Evolutionary conservation across 2,797 vertebrate species (phyloP).

Genomic region (Aselliscus stoliczkanus): DNA sequence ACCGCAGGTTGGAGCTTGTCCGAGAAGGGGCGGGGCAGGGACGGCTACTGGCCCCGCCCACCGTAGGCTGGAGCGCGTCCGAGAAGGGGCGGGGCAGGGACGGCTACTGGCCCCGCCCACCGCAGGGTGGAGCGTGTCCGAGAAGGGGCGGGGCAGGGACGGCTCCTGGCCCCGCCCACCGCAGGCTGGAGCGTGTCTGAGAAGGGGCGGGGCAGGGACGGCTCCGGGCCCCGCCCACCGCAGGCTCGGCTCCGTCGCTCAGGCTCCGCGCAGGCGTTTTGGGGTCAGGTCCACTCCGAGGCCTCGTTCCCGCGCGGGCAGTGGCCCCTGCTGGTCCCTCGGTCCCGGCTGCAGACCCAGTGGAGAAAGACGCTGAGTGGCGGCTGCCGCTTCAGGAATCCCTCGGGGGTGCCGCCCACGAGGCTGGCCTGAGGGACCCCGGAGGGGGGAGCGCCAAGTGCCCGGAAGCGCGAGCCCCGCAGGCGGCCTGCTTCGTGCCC

Average conservation of each 20-base stretch:
- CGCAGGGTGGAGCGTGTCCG: too few species aligned
- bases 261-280: neutral
- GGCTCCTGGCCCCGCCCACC: neutral
- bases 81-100: too few species aligned
- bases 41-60: too few species aligned
- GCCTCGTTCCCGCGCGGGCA: too few species aligned
- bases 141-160: rapidly evolving
- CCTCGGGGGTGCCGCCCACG: neutral
- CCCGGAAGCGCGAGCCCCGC: neutral
- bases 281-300: neutral
- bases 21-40: too few species aligned
- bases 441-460: too few species aligned
- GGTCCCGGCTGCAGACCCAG: neutral
- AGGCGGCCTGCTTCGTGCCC: too few species aligned
- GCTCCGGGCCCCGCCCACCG: neutral
- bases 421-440: neutral
- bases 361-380: neutral
- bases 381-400: neutral
- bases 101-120: too few species aligned
- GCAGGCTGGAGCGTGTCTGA: neutral
- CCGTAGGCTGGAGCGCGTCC: too few species aligned
- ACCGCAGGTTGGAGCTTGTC: too few species aligned
- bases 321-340: neutral
- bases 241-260: neutral
- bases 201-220: rapidly evolving